Evolutionary conservation across 2,113 vertebrate species (phyloP), one percentile per base, ranked within the genome.

Genomic region (Hippocampus abdominalis): DNA sequence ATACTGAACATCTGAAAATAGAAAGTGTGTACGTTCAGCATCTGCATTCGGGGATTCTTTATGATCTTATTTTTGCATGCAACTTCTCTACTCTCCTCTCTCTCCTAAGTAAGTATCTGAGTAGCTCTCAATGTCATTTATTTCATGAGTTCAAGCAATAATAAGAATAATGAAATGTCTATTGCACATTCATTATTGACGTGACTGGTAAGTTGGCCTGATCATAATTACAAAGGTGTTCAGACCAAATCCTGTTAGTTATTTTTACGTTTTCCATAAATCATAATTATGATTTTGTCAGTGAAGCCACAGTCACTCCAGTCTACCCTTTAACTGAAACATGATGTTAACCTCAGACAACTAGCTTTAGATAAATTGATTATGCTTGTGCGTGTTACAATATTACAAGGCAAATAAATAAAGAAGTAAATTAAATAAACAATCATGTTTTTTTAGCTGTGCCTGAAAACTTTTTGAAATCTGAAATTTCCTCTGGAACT

Each of bases 1-100:
- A 36, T 32, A 71, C 15, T n/a, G 77, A 10, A 70, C 27, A 59
- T 23, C 89, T 90, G 72, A 3, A 79, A 80, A 74, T 13, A 23
- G 20, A 63, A 12, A 23, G 53, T 56, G 18, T 56, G 25, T 12
- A 56, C 25, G 11, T 56, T 56, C 11, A 25, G 3, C 9, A 25
- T 23, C 11, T 56, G 12, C 53, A 25, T 56, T 25, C 13, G n/a
- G 20, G 20, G 49, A 51, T 51, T 51, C 2, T 21, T 21, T 51
- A 4, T 16, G 15, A 48, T 48, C 46, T 48, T 48, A 18, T 48
- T 18, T 48, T 16, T 15, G 15, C 49, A 51, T 51, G 49, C 20
- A 51, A n/a, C 20, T 51, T 51, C 8, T 21, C 49, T 21, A 20
- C 20, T 51, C 7, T 51, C 2, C 49, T 51, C 20, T 21, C 2